phyloP scores from a whole-genome alignment of 2,888 invertebrate genomes.

The Epinotia demarniana region DNA sequence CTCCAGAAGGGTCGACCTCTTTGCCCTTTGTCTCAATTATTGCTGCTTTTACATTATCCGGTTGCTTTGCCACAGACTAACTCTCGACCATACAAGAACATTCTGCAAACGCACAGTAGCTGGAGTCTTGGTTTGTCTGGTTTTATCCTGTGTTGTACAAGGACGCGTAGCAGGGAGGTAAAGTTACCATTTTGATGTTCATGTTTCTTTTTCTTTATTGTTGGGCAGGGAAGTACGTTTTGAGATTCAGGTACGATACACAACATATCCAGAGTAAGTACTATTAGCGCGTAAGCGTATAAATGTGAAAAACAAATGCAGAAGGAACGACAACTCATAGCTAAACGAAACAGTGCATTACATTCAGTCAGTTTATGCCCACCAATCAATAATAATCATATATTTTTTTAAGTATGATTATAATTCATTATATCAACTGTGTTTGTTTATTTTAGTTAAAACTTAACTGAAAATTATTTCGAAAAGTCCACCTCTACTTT shows the following conservation, averaged over 20 bases:
- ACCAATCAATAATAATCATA: too few species aligned
- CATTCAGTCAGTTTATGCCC: too few species aligned
- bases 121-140: neutral
- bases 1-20: constrained; percentile 80
- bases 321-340: too few species aligned
- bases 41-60: constrained; percentile 62
- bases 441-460: too few species aligned
- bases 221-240: constrained; percentile 1
- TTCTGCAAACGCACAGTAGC: neutral
- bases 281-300: neutral
- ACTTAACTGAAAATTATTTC: too few species aligned
- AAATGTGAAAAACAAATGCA: neutral
- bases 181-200: constrained; percentile 21
- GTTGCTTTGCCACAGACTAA: constrained; percentile 52
- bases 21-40: constrained; percentile 81
- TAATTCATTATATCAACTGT: too few species aligned
- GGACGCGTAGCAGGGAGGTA: neutral
- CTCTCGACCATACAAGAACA: constrained; percentile 41
- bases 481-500: too few species aligned
- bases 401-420: too few species aligned
- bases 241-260: neutral
- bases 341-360: too few species aligned
- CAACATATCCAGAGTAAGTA: neutral
- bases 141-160: neutral
- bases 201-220: constrained; percentile 22